phyloP scores from a whole-genome alignment of 2,113 vertebrate species.

The Motacilla tschutschensis region DNA sequence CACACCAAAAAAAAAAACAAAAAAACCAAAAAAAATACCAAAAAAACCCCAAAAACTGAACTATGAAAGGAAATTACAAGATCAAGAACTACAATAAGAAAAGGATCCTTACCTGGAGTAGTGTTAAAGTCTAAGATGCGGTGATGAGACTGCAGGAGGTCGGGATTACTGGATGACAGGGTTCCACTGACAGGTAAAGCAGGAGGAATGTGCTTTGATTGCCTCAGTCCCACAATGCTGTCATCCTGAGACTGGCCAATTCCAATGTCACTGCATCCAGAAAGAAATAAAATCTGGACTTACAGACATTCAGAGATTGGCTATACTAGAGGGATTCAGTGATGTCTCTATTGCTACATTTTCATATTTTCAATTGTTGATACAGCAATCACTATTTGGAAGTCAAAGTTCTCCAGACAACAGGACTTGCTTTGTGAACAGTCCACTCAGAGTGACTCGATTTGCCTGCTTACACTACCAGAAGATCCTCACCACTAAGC shows the following conservation, averaged over 20 bases:
- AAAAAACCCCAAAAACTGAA: not conserved
- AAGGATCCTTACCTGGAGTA: constrained; percentile 81
- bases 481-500: not conserved
- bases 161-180: constrained; percentile 94
- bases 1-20: not conserved
- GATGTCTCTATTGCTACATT: not conserved
- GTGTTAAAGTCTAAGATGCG: constrained; percentile 96
- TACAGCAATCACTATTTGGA: not conserved
- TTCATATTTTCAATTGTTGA: not conserved
- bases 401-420: not conserved
- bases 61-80: not conserved
- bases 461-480: not conserved
- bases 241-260: constrained; percentile 98
- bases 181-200: constrained; percentile 93
- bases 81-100: not conserved
- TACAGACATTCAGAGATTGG: not conserved
- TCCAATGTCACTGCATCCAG: constrained; percentile 84
- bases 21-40: too few relatives aligned
- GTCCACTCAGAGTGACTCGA: not conserved
- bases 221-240: constrained; percentile 95
- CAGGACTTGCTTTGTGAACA: not conserved
- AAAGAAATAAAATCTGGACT: not conserved
- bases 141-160: constrained; percentile 94
- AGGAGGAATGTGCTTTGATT: constrained; percentile 92
- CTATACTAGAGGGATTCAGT: not conserved